Evolutionary conservation across 2,888 invertebrate species (phyloP), one percentile per base, ranked within the genome.

Genomic region (Coremacera marginata): DNA sequence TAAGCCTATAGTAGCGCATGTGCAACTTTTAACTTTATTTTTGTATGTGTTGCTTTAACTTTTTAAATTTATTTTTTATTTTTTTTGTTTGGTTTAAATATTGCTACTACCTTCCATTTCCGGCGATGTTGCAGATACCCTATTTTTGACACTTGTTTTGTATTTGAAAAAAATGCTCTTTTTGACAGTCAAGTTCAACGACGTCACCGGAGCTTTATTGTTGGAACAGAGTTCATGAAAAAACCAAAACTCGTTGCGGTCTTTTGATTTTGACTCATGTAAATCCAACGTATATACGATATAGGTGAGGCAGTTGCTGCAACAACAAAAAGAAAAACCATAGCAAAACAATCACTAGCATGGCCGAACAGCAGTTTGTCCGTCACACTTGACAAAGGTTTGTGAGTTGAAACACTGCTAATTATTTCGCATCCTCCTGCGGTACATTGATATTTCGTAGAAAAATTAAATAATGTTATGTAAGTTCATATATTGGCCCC

Each of bases 101-200:
- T 22, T 55, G 19, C 55, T 55, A 16, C 55, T 9, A n/a, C 55
- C 55, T 63, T 63, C 63, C 63, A 63, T 63, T 34, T 63, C 63
- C 34, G 63, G 63, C 27, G 60, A 60, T 27, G 27, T 11, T 60
- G 22, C 27, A 57, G 60, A 27, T 60, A 27, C 60, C 60, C 27
- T 27, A 60, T 60, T 60, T 60, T 60, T 27, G 8, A 19, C 27
- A 60, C 22, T 14, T 44, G 22, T 8, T 19, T 27, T 60, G 19
- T n/a, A 22, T 57, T 57, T 57, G 57, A 60, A 25, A 27, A 60
- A 14, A 5, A 60, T 31, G 31, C 27, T 60, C 27, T 22, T 60
- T 74, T 74, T 74, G 74, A 16, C 74, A 60, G 65, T 74, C 74
- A 74, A 74, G 74, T 74, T 74, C 74, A 74, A 74, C 74, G 74